Evolutionary conservation across 2,797 vertebrate species (phyloP).

Genomic region (Catharus ustulatus): DNA sequence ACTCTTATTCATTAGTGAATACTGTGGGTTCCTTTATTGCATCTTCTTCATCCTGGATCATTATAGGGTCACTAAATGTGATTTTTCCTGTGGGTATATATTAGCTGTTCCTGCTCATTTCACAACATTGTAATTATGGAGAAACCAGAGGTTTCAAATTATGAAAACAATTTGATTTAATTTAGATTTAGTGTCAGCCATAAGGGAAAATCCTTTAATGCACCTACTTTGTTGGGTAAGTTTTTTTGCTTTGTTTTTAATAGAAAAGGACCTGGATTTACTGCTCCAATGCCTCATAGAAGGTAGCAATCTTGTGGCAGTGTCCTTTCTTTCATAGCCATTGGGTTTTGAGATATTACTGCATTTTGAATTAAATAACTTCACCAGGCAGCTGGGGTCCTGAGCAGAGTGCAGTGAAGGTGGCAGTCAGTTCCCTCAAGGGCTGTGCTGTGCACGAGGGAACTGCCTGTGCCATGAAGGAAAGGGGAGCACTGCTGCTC

Average conservation of each 20-base stretch:
- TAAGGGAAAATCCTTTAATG: background rate
- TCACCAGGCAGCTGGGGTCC: background rate
- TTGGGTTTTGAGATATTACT: background rate
- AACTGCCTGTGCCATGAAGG: accelerated
- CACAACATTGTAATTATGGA: slow-evolving; percentile 43
- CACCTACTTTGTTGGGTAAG: background rate
- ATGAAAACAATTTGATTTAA: slow-evolving; percentile 28
- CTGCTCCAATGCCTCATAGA: background rate
- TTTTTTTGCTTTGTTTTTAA: background rate
- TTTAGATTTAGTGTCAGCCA: slow-evolving; percentile 33
- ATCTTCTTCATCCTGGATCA: slow-evolving; percentile 43
- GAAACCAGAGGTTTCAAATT: slow-evolving; percentile 43
- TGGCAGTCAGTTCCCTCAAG: accelerated
- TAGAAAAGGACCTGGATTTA: background rate
- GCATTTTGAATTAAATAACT: background rate
- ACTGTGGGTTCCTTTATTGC: slow-evolving; percentile 18
- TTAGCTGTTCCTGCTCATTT: slow-evolving; percentile 53
- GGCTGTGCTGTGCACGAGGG: accelerated
- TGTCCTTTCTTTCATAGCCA: background rate
- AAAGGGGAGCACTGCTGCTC: background rate
- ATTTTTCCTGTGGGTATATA: slow-evolving; percentile 36
- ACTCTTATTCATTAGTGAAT: slow-evolving; percentile 39
- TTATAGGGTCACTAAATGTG: slow-evolving; percentile 45
- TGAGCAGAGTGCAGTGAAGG: background rate
- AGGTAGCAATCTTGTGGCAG: background rate